Base-by-base conservation (phyloP, 1,140 invertebrate species). In the Heliconius nattereri region DNA sequence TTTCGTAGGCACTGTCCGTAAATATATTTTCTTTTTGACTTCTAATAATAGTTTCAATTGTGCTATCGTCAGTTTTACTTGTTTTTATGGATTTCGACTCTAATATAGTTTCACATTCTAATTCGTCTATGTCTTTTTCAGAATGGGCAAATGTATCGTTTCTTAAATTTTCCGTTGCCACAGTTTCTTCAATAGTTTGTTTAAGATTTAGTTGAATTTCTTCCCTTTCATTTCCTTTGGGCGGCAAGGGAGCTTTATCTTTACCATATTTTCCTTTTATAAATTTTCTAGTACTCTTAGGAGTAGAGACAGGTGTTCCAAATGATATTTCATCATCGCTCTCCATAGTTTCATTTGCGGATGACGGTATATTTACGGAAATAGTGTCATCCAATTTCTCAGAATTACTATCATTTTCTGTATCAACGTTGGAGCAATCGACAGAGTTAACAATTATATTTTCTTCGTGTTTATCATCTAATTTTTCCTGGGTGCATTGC, bases 291-390 rank as follows among this genome's bases (percentile, higher is more conserved):
- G 85, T 89, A 77, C 78, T 83, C 81, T 90, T 91, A 19, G 94
- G 94, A 1, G 94, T 94, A 84, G 91, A 88, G 78, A 91, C 91
- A 23, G 94, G 94, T n/a, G 94, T 95, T n/a, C 89, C 91, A 82
- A 93, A 95, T 72, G 93, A 94, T 11, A 88, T 90, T 84, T 95
- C 94, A 81, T 92, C 91, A 60, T 92, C 89, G 78, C 91, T 92
- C 71, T 92, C 93, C 23, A 84, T 81, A 20, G 88, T 89, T 83
- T 93, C 84, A 66, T 85, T 85, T 40, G 91, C 89, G 80, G 83
- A 85, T 60, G 80, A 52, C n/a, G 85, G 84, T 45, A 82, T 85
- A 35, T 87, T 84, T 32, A 86, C 32, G 79, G 80, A 88, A 37
- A 80, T 82, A 29, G 85, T 81, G 78, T 87, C 85, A 32, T 54